A percentile compares a stretch with the other conserved stretches of the same genome.
phyloP scores from a whole-genome alignment of 2,113 vertebrate species.

The Macrotis lagotis region DNA sequence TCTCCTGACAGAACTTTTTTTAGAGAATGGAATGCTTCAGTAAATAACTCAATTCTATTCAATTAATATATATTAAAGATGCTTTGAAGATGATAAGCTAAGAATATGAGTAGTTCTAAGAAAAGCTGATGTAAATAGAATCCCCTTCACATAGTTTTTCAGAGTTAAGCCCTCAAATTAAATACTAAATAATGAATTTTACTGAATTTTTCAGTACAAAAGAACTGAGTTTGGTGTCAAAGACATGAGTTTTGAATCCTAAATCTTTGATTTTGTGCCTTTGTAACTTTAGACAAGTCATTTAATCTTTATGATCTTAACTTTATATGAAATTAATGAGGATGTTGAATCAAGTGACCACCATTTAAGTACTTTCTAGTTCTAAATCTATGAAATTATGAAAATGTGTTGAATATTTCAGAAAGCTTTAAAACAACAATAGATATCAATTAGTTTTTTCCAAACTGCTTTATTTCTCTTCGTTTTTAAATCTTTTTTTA shows the following conservation, averaged over 20 bases:
- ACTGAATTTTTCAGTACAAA: background rate
- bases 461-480: background rate
- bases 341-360: background rate
- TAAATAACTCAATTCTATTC: constrained; percentile 29
- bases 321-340: background rate
- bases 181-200: constrained; percentile 12
- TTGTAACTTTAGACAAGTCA: background rate
- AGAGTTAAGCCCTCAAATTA: background rate
- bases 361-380: background rate
- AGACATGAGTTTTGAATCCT: background rate
- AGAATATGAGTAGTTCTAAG: background rate
- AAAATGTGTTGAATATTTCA: constrained; percentile 27
- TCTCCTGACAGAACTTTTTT: background rate
- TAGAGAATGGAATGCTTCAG: background rate
- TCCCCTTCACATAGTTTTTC: background rate
- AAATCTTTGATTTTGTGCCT: background rate
- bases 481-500: background rate
- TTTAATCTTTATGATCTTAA: background rate
- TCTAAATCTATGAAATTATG: background rate
- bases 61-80: constrained; percentile 20
- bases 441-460: background rate
- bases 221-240: background rate
- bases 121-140: constrained; percentile 11
- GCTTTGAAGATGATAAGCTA: background rate
- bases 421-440: constrained; percentile 39